These are phyloP conservation scores for Bombus turneri DNA, from an alignment of 1,140 invertebrate species.

Conservation along the genomic window DNA sequence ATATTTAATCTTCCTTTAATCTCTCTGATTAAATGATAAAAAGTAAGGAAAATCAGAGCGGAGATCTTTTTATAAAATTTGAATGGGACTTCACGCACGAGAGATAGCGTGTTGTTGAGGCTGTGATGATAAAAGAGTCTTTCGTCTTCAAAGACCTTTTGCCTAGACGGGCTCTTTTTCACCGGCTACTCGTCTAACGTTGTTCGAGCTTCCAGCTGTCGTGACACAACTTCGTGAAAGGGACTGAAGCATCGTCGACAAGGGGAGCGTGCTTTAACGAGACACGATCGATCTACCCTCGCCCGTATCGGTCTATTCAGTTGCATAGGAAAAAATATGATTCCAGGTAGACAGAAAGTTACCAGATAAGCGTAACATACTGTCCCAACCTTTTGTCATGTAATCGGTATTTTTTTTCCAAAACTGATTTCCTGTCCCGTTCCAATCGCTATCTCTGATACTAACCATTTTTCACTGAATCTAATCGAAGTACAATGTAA, in stretches of 20 bases:
- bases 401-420: not conserved
- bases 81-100: not conserved
- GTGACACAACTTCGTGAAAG: constrained; percentile 46
- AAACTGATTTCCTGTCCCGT: not conserved
- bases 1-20: not conserved
- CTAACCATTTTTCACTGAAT: not conserved
- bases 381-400: not conserved
- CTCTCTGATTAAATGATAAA: not conserved
- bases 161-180: constrained; percentile 16
- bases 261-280: constrained; percentile 31
- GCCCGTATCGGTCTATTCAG: not conserved
- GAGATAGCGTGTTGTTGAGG: constrained; percentile 60
- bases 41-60: not conserved
- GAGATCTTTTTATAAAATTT: not conserved
- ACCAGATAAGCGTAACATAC: not conserved
- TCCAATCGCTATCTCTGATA: not conserved
- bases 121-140: constrained; percentile 55
- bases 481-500: not conserved
- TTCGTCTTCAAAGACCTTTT: not conserved
- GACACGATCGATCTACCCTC: constrained; percentile 24
- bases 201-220: constrained; percentile 29
- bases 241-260: constrained; percentile 25
- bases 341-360: not conserved
- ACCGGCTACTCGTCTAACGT: not conserved
- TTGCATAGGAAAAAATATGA: not conserved